Conservation (phyloP, 2,113 vertebrate genomes). For the Caretta caretta region DNA sequence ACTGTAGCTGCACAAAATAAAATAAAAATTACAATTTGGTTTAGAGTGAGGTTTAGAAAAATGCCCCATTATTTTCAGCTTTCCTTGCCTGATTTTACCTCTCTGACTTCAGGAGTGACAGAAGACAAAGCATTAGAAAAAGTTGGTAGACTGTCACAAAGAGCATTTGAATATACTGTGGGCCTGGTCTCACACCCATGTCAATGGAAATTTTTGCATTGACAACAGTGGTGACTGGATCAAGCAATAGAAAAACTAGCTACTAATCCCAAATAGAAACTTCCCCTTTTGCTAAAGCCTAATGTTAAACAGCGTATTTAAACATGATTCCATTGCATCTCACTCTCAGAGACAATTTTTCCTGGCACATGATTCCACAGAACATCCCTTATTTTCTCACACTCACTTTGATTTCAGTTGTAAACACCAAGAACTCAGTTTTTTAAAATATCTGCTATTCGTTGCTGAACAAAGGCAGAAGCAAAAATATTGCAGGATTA, state of each 20-base stretch:
- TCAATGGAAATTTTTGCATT: constrained; percentile 17
- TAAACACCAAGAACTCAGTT: neutral
- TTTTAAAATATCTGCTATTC: constrained; percentile 7
- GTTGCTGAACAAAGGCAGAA: neutral
- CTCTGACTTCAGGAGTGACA: constrained; percentile 33
- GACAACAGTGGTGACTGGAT: neutral
- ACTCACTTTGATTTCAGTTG: neutral
- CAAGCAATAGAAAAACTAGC: neutral
- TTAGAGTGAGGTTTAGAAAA: constrained; percentile 7
- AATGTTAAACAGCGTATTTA: neutral
- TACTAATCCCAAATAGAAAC: neutral
- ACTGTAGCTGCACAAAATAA: neutral
- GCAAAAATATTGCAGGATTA: neutral
- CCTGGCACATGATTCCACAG: neutral
- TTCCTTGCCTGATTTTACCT: constrained; percentile 22
- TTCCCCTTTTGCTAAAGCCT: constrained; percentile 1
- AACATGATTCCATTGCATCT: neutral
- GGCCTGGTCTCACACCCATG: neutral
- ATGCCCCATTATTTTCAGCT: neutral
- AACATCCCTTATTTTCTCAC: neutral
- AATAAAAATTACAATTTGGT: constrained; percentile 1
- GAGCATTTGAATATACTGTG: constrained; percentile 27
- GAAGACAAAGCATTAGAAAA: constrained; percentile 42
- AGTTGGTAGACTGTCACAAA: neutral
- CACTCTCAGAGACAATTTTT: neutral